Conservation (phyloP, 2,113 vertebrate species). For the Oostethus manadensis region DNA sequence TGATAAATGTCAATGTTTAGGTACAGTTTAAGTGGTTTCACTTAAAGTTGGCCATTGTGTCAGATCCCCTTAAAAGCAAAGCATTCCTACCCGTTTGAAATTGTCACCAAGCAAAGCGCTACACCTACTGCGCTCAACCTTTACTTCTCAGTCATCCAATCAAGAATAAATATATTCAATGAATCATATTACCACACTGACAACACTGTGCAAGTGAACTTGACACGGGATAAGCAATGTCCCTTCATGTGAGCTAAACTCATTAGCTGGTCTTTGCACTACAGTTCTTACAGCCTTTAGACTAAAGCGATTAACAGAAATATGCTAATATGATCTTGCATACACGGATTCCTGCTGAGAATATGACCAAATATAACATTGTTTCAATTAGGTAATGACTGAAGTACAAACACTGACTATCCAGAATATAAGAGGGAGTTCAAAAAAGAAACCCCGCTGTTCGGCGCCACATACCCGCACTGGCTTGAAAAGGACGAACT, state of each 20-base stretch:
- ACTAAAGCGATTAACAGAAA: slow-evolving; percentile 5
- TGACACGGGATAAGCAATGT: slow-evolving; percentile 1
- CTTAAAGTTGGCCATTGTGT: neutral
- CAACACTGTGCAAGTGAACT: neutral
- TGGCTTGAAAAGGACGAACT: slow-evolving; percentile 97
- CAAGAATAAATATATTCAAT: neutral
- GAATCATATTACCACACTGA: neutral
- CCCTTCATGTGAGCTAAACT: slow-evolving; percentile 2
- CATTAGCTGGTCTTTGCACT: slow-evolving; percentile 5
- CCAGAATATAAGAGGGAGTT: no score
- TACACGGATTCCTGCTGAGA: neutral
- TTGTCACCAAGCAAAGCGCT: no score
- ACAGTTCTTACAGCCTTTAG: slow-evolving; percentile 6
- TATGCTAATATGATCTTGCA: neutral
- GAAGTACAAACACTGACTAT: neutral
- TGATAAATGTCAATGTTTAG: no score
- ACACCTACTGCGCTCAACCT: neutral
- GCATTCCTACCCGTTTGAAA: neutral
- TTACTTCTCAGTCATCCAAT: neutral
- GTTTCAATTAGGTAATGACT: neutral
- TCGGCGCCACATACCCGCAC: slow-evolving; percentile 81
- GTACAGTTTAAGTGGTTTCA: neutral
- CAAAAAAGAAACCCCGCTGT: slow-evolving; percentile 13
- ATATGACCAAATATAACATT: neutral
- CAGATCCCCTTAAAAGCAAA: neutral